A percentile compares a stretch with the other conserved stretches of the same genome.
These are phyloP conservation scores for Hippocampus zosterae DNA, from an alignment of 2,113 vertebrate genomes.

Conservation along the genomic window DNA sequence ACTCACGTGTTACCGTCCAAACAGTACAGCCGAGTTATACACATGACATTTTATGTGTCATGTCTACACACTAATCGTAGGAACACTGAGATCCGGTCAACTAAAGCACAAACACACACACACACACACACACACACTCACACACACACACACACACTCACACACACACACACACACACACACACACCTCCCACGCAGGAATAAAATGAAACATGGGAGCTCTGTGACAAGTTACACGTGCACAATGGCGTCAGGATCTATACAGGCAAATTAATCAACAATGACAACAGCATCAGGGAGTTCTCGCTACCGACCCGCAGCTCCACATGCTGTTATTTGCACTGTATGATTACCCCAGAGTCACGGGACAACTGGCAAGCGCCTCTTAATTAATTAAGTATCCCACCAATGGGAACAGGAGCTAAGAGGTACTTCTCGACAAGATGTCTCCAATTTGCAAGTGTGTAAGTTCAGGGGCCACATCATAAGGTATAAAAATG, in stretches of 20 bases:
- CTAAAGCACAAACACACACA: conserved; percentile 20
- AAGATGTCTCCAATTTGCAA: conserved; percentile 25
- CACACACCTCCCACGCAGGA: conserved; percentile 53
- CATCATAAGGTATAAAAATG: neutral
- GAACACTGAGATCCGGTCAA: conserved; percentile 1
- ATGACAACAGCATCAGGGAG: conserved; percentile 58
- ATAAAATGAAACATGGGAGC: conserved; percentile 70
- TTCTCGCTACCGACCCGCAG: conserved; percentile 35
- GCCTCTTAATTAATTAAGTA: conserved; percentile 74
- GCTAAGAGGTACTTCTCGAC: conserved; percentile 31
- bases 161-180: conserved; percentile 4
- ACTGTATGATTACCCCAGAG: conserved; percentile 75
- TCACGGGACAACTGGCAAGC: conserved; percentile 41
- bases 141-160: conserved; percentile 33
- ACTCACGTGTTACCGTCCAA: too few relatives aligned
- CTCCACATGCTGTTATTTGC: conserved; percentile 62
- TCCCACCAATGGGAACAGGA: conserved; percentile 17
- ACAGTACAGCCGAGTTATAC: neutral
- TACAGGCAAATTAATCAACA: conserved; percentile 75
- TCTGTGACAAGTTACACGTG: conserved; percentile 72
- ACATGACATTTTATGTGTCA: conserved; percentile 4
- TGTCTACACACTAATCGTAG: conserved; percentile 9
- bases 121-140: conserved; percentile 1
- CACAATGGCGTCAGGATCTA: conserved; percentile 69
- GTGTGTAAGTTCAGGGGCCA: conserved; percentile 1